phyloP scores from a whole-genome alignment of 1,140 invertebrate genomes.

The Drosophila oshimai region DNA sequence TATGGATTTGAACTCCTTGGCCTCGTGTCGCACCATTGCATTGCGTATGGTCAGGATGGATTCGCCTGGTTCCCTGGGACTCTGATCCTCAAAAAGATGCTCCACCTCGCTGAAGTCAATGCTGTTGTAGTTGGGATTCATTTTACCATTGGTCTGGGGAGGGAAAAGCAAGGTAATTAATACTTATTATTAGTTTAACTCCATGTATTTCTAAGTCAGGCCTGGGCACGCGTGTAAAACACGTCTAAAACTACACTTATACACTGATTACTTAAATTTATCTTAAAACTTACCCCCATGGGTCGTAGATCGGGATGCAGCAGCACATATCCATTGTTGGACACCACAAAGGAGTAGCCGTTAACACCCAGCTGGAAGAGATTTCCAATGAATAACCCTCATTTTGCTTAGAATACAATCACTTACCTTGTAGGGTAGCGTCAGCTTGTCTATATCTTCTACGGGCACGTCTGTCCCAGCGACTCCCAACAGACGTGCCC shows the following conservation, averaged over 20 bases:
- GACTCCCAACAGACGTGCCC: slow-evolving; percentile 93
- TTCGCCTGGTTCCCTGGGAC: slow-evolving; percentile 83
- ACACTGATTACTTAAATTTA: not conserved
- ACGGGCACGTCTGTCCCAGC: slow-evolving; percentile 97
- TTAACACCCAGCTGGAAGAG: slow-evolving; percentile 93
- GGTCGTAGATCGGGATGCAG: slow-evolving; percentile 90
- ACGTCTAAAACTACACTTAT: not conserved
- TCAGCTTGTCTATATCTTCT: slow-evolving; percentile 92
- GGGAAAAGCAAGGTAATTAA: too few relatives aligned
- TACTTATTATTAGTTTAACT: not conserved
- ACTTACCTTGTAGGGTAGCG: slow-evolving; percentile 89
- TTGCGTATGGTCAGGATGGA: slow-evolving; percentile 86
- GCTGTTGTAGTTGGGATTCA: slow-evolving; percentile 97
- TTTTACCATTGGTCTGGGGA: slow-evolving; percentile 84
- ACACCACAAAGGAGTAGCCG: slow-evolving; percentile 97
- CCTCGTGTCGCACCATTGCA: slow-evolving; percentile 88
- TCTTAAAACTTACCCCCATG: slow-evolving; percentile 86
- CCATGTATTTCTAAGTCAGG: too few relatives aligned
- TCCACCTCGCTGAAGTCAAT: slow-evolving; percentile 98
- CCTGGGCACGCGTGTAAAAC: too few relatives aligned
- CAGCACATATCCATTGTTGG: slow-evolving; percentile 97
- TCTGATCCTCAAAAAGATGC: slow-evolving; percentile 88
- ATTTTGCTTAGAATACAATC: rapidly evolving
- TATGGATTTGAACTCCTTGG: slow-evolving; percentile 86
- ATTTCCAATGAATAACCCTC: not conserved